Base-by-base conservation (phyloP, 2,113 vertebrate genomes). In the Dipodomys spectabilis region DNA sequence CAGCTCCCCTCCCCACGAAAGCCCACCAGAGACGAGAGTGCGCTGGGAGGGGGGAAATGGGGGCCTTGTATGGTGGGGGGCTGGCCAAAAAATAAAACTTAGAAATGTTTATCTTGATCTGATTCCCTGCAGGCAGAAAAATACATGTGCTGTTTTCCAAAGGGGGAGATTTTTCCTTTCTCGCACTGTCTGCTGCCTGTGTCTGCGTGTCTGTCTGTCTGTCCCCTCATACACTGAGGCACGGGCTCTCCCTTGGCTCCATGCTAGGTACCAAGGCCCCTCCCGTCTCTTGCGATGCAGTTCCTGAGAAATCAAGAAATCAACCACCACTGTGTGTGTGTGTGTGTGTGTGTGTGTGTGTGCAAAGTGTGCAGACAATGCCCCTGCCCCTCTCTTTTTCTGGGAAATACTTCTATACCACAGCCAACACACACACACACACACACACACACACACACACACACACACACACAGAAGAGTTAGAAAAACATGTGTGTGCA, bases 1-100 rank as follows among this genome's bases (percentile, higher is more conserved):
- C 1, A 49, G 10, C 44, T 32, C n/a, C 53, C 60, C 32, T 30
- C 27, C 79, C 39, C 85, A 18, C 32, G 75, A 69, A 45, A 65
- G 67, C 30, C 77, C 62, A 19, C 15, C 2, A 8, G 45, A 57
- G 27, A n/a, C 15, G 2, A 28, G 39, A 7, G 2, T 1, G 11
- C 20, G 0, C 0, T 0, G 19, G 64, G 3, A 30, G 16, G 25
- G 57, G 16, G 25, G 57, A 11, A 6, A 27, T 49, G 49, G 49
- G 49, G 8, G 49, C 12, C 12, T 8, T 20, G 30, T 78, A 77
- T 73, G 75, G 23, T 57, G 7, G 0, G 64, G 28, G 44, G 44
- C 32, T n/a, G 2, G 16, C 16, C 69, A 64, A 25, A 62, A 64
- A 64, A 18, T 2, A 12, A 1, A 7, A 39, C 15, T 80, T 20